Conservation (phyloP, 1,140 invertebrate genomes). For the Cherax quadricarinatus region DNA sequence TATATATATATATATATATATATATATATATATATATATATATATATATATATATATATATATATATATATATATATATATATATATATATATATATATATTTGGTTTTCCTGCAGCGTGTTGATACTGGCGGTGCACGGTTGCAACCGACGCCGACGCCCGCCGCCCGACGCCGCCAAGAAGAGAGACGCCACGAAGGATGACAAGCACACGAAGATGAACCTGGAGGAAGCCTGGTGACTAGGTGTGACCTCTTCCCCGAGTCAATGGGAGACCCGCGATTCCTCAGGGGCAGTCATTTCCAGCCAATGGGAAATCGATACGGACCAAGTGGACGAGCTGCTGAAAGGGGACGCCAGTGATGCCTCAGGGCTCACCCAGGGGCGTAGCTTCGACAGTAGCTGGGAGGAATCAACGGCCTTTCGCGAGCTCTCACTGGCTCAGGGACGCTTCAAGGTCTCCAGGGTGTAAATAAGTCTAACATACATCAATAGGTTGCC, state of each 20-base stretch:
- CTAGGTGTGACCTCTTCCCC: conserved; percentile 67
- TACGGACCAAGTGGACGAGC: neutral
- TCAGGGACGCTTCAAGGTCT: conserved; percentile 51
- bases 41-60: no score
- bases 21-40: no score
- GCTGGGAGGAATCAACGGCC: conserved; percentile 61
- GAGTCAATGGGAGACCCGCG: conserved; percentile 61
- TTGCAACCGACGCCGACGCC: conserved; percentile 43
- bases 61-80: no score
- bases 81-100: neutral
- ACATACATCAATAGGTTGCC: neutral
- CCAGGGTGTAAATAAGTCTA: conserved; percentile 27
- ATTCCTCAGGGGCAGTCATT: conserved; percentile 67
- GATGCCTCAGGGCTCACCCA: neutral
- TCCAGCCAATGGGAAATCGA: conserved; percentile 62
- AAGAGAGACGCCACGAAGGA: conserved; percentile 30
- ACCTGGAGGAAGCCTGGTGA: conserved; percentile 71
- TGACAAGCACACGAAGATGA: conserved; percentile 66
- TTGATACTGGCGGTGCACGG: conserved; percentile 62
- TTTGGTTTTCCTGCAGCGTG: conserved; percentile 35
- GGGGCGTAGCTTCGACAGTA: conserved; percentile 5
- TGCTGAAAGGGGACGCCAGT: neutral
- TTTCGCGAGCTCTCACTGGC: conserved; percentile 54
- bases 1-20: no score
- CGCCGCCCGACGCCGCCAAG: neutral